Percentiles rank a stretch among this genome's conserved stretches.
Conservation (phyloP, 2,888 invertebrate genomes). For the Rhyacophila evoluta region DNA sequence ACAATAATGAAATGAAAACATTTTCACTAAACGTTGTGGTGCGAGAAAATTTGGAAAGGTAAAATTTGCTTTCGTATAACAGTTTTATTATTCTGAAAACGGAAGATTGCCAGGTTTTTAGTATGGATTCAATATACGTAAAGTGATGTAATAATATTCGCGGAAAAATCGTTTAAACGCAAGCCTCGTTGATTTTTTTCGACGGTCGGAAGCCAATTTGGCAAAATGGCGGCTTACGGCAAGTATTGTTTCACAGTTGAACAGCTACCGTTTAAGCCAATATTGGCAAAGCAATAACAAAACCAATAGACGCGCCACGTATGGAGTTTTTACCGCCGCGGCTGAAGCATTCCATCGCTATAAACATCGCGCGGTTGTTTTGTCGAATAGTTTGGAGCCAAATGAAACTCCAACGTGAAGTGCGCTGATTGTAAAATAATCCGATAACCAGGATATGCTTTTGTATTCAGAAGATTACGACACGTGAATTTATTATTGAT, state of each 20-base stretch:
- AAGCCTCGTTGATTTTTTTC: constrained; percentile 26
- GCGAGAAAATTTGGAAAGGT: no score
- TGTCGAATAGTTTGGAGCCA: neutral
- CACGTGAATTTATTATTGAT: no score
- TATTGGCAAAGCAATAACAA: constrained; percentile 41
- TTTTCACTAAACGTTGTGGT: no score
- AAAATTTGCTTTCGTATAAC: no score
- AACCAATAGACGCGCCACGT: constrained; percentile 29
- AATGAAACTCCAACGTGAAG: constrained; percentile 8
- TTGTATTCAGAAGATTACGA: neutral
- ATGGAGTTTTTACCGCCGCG: constrained; percentile 17
- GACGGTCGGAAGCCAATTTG: constrained; percentile 31
- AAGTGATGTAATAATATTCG: neutral
- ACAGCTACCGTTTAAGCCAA: constrained; percentile 46
- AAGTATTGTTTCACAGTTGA: constrained; percentile 42
- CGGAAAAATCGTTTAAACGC: constrained; percentile 29
- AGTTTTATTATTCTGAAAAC: no score
- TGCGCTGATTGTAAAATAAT: constrained; percentile 2
- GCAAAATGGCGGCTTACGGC: constrained; percentile 29
- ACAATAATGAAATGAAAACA: no score
- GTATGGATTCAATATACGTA: neutral
- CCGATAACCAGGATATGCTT: neutral
- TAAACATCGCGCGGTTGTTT: neutral
- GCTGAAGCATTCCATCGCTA: constrained; percentile 7
- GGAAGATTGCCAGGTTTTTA: neutral